Conservation (phyloP, 2,113 vertebrate genomes). For the Miniopterus natalensis region DNA sequence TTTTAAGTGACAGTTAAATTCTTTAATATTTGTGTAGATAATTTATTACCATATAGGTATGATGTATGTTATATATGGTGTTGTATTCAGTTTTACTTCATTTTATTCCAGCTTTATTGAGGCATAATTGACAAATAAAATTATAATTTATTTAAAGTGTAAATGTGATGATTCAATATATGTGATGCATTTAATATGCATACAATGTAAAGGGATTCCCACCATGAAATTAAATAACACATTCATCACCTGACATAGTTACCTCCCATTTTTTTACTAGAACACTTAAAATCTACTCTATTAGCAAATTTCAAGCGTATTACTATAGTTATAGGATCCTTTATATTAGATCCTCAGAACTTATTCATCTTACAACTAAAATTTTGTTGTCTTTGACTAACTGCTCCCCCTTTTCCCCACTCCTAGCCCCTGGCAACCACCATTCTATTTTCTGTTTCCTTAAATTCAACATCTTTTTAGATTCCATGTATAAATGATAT, state of each 20-base stretch:
- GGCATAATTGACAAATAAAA: neutral
- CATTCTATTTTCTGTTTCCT: neutral
- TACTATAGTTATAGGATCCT: neutral
- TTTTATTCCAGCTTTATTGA: conserved; percentile 24
- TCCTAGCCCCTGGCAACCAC: neutral
- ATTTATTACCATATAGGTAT: neutral
- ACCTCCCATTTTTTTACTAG: neutral
- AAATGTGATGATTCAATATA: neutral
- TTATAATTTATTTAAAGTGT: neutral
- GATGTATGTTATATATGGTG: neutral
- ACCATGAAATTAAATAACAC: neutral
- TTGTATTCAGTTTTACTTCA: neutral
- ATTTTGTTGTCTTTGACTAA: neutral
- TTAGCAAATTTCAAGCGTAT: neutral
- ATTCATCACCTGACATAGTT: neutral
- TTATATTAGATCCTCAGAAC: neutral
- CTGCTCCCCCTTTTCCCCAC: neutral
- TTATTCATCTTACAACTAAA: neutral
- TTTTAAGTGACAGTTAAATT: neutral
- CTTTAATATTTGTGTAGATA: neutral
- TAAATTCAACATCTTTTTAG: neutral
- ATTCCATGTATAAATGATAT: neutral
- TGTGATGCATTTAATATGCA: neutral
- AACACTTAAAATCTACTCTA: neutral
- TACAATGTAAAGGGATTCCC: neutral